Conservation (phyloP, 2,888 invertebrate species). For the Tenodera sinensis region DNA sequence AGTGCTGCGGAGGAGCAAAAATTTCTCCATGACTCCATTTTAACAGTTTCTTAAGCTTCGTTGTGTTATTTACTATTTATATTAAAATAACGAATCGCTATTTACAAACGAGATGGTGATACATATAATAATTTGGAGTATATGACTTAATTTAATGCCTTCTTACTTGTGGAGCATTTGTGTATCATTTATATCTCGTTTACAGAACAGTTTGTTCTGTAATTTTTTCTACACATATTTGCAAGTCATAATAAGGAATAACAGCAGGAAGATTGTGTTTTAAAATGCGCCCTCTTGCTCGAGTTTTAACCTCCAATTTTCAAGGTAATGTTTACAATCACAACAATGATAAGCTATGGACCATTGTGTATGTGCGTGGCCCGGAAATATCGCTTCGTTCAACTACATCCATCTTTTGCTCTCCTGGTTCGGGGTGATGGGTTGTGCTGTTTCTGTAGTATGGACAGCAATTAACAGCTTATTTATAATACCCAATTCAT, state of each 20-base stretch:
- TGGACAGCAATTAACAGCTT: too few species aligned
- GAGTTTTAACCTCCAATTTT: neutral
- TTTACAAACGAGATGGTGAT: too few species aligned
- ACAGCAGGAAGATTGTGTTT: neutral
- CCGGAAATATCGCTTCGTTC: neutral
- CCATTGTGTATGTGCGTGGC: neutral
- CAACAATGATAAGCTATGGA: neutral
- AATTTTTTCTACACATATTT: neutral
- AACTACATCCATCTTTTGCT: neutral
- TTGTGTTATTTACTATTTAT: too few species aligned
- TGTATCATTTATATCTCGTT: neutral
- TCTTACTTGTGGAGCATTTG: too few species aligned
- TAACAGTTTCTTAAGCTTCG: too few species aligned
- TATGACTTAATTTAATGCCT: too few species aligned
- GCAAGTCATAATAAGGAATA: neutral
- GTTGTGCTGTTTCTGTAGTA: too few species aligned
- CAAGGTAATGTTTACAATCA: neutral
- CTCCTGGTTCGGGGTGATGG: neutral
- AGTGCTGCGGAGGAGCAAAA: too few species aligned
- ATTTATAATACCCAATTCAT: too few species aligned
- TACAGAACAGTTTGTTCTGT: neutral
- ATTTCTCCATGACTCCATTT: too few species aligned
- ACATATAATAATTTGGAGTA: too few species aligned
- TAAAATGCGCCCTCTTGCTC: neutral
- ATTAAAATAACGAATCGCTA: too few species aligned